Conservation (phyloP, 2,797 vertebrate species). For the Mastacembelus armatus region DNA sequence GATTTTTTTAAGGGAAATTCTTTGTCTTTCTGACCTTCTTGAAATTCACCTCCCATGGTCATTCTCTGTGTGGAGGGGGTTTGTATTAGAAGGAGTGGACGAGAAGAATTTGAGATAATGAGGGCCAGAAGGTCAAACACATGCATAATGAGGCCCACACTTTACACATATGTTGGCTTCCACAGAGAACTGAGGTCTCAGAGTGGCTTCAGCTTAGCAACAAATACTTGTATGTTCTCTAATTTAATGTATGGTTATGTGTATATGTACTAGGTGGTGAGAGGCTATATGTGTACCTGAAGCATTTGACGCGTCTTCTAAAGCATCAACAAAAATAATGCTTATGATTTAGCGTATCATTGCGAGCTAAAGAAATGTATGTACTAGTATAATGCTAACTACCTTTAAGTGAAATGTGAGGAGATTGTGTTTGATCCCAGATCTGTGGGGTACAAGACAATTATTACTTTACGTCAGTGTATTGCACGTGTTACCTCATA, state of each 20-base stretch:
- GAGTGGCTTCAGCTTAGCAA: background rate
- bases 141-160: conserved; percentile 18
- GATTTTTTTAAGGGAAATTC: conserved; percentile 41
- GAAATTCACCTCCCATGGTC: conserved; percentile 44
- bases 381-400: too few relatives aligned
- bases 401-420: too few relatives aligned
- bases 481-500: too few relatives aligned
- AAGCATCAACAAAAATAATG: background rate
- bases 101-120: conserved; percentile 3
- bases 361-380: too few relatives aligned
- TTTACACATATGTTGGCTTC: conserved; percentile 20
- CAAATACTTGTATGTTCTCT: conserved; percentile 4
- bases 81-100: background rate
- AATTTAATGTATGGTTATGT: background rate
- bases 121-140: conserved; percentile 26
- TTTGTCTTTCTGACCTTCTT: conserved; percentile 56
- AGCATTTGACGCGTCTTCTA: background rate
- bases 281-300: background rate
- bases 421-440: too few relatives aligned
- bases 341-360: too few relatives aligned
- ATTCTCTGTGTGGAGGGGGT: background rate
- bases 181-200: conserved; percentile 2
- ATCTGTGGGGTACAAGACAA: too few relatives aligned
- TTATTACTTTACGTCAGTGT: too few relatives aligned
- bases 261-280: too few relatives aligned